phyloP scores from a whole-genome alignment of 1,140 invertebrate genomes.

The Ostrea edulis region DNA sequence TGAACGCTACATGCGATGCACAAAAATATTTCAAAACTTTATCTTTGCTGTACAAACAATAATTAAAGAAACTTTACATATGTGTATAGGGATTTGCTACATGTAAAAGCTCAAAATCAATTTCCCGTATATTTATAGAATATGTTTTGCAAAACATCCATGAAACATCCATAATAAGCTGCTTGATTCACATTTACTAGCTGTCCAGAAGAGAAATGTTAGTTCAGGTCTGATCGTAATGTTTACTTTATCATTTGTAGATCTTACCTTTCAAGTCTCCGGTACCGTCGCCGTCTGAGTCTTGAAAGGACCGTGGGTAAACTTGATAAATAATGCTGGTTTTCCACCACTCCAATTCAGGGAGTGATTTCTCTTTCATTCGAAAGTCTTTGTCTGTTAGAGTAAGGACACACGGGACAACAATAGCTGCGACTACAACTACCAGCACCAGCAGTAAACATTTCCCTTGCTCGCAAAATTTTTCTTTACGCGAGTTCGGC shows the following conservation, averaged over 20 bases:
- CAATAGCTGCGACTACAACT: conserved; percentile 44
- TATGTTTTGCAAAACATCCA: background rate
- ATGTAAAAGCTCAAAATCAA: background rate
- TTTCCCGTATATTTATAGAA: background rate
- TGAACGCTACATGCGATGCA: no score
- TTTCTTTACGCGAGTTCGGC: conserved; percentile 21
- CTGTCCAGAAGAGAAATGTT: no score
- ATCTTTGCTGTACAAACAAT: no score
- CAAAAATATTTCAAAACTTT: no score
- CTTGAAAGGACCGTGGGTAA: conserved; percentile 88
- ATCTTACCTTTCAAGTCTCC: conserved; percentile 87
- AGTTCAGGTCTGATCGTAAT: no score
- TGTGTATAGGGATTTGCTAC: no score
- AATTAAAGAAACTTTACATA: no score
- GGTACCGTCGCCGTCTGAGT: conserved; percentile 87
- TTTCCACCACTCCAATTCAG: conserved; percentile 85
- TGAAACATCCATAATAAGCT: background rate
- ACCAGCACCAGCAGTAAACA: conserved; percentile 49
- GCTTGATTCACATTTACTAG: no score
- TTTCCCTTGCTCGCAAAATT: conserved; percentile 47
- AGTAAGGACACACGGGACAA: conserved; percentile 51
- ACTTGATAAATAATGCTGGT: conserved; percentile 88
- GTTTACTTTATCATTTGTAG: background rate
- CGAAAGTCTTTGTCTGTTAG: conserved; percentile 53
- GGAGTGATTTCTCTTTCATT: conserved; percentile 42